Percentiles rank a stretch among this genome's conserved stretches.
Evolutionary conservation across 2,888 invertebrate species (phyloP).

Genomic region (Caenorhabditis uteleia): DNA sequence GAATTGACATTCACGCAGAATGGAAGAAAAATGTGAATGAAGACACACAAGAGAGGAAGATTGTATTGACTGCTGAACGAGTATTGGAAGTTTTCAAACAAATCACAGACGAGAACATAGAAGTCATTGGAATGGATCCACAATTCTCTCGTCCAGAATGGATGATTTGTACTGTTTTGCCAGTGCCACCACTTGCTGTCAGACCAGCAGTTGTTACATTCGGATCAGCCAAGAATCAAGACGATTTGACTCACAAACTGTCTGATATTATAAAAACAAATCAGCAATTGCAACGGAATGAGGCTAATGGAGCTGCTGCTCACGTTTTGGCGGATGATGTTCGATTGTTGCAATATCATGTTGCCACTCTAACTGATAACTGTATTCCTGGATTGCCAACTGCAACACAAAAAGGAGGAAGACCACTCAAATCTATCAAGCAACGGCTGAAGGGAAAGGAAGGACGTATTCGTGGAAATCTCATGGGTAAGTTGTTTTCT

Average conservation of each 20-base stretch:
- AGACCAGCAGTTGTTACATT: conserved; percentile 98
- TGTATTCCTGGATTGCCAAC: conserved; percentile 95
- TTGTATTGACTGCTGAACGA: conserved; percentile 88
- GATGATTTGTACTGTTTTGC: conserved; percentile 97
- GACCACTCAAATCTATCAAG: conserved; percentile 96
- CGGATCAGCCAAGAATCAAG: conserved; percentile 96
- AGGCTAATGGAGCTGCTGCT: conserved; percentile 93
- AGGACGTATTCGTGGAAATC: conserved; percentile 96
- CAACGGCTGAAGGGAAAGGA: conserved; percentile 95
- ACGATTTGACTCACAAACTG: conserved; percentile 97
- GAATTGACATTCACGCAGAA: conserved; percentile 91
- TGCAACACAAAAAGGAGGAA: conserved; percentile 98
- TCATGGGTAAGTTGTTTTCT: conserved; percentile 91
- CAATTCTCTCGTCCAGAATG: conserved; percentile 89
- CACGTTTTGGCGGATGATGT: conserved; percentile 96
- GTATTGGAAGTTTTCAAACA: conserved; percentile 94
- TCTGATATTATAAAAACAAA: conserved; percentile 98
- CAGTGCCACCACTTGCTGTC: conserved; percentile 93
- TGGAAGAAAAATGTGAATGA: conserved; percentile 96
- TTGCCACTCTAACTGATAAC: conserved; percentile 96
- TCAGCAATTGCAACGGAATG: conserved; percentile 89
- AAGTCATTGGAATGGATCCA: conserved; percentile 89
- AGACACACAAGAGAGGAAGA: conserved; percentile 90
- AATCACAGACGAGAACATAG: conserved; percentile 93
- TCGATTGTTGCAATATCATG: conserved; percentile 96